Base-by-base conservation (phyloP, 2,113 vertebrate species). In the Euleptes europaea region DNA sequence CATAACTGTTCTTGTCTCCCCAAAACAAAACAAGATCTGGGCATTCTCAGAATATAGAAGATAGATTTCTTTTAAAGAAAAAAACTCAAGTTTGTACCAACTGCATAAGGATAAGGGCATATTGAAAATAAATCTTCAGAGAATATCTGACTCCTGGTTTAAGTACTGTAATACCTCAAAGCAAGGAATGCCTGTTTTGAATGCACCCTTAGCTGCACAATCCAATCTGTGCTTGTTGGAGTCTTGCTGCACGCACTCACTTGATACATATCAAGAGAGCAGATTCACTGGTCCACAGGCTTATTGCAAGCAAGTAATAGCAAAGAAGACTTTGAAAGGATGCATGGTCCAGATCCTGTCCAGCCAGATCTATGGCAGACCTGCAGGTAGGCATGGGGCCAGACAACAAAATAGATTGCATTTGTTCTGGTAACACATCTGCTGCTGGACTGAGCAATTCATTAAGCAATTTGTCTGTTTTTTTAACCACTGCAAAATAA, bases 111-210 rank as follows among this genome's bases (percentile, higher is more conserved):
- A 86, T 84, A 74, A 83, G 26, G 15, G 0, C 10, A 31, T 33
- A 49, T 84, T 91, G 87, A 70, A 88, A 88, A 89, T 84, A 86
- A 92, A 90, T 90, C 78, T 94, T 91, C 73, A 70, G 85, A 88
- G 76, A 88, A n/a, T 85, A 91, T 51, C 70, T 85, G 77, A 86
- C n/a, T 93, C 17, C 23, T 90, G 70, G 67, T 88, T 94, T 89
- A 93, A 78, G 86, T 65, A 71, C 31, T 89, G 69, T 86, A 91
- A 91, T 90, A 85, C 35, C 82, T 93, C 72, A 85, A 92, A 93
- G 81, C 57, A 88, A 10, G 83, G 35, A 38, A 38, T 87, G 54
- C 74, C 80, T 92, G 15, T 86, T 93, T 93, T 87, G 72, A 93
- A 94, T 92, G 70, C 67, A 83, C 77, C 82, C 65, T 90, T 88